These are phyloP conservation scores for Nycticorax nycticorax DNA, from an alignment of 2,113 vertebrate species.

Conservation along the genomic window DNA sequence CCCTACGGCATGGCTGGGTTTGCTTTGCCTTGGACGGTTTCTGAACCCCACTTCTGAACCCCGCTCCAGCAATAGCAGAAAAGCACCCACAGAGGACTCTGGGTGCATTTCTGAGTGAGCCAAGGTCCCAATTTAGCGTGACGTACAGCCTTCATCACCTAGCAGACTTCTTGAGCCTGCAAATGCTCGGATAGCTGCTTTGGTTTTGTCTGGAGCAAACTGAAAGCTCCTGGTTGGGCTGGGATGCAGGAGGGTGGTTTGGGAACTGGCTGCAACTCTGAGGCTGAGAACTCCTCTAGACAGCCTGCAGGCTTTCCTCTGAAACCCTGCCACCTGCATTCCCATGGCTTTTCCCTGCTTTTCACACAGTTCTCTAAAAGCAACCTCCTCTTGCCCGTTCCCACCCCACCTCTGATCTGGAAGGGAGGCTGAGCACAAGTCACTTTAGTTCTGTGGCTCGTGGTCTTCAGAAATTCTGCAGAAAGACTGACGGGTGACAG, in stretches of 20 bases:
- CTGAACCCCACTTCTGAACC: neutral
- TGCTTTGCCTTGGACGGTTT: neutral
- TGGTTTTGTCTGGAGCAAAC: neutral
- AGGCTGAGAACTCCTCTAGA: neutral
- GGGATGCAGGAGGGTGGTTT: neutral
- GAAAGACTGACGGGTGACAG: neutral
- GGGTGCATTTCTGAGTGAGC: neutral
- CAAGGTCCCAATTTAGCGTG: neutral
- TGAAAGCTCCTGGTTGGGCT: neutral
- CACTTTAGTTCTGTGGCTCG: neutral
- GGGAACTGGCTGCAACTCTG: neutral
- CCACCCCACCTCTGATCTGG: neutral
- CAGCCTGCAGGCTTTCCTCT: neutral
- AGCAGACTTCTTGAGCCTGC: neutral
- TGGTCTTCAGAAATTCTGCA: neutral
- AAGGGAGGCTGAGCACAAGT: neutral
- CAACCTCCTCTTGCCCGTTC: neutral
- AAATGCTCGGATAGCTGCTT: neutral
- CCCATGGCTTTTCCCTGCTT: neutral
- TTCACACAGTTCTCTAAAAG: neutral
- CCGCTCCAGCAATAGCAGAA: neutral
- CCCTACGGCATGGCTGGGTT: rapidly evolving
- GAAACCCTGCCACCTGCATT: neutral
- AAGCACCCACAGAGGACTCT: neutral
- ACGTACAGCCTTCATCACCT: neutral